Percentiles rank a stretch among this genome's conserved stretches.
phyloP scores from a whole-genome alignment of 2,113 vertebrate genomes.

The Archilochus colubris region DNA sequence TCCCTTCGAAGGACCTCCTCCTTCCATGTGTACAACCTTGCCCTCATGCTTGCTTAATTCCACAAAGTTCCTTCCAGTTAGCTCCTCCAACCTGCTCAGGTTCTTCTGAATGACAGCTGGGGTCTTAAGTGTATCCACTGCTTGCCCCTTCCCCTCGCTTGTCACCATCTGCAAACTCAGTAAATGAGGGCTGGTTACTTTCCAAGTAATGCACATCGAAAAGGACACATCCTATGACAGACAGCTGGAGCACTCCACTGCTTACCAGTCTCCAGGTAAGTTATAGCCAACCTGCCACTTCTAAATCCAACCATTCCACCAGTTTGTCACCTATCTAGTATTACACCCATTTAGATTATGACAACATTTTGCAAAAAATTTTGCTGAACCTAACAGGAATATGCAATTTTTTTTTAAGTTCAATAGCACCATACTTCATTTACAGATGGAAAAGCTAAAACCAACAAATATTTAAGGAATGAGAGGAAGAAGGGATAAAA shows the following conservation, averaged over 20 bases:
- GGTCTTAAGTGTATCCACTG: neutral
- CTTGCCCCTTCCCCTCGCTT: neutral
- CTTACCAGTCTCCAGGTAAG: neutral
- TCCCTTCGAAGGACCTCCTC: neutral
- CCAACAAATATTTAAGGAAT: neutral
- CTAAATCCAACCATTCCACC: neutral
- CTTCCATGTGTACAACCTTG: neutral
- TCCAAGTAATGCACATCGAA: neutral
- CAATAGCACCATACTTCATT: neutral
- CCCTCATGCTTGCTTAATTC: neutral
- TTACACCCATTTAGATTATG: neutral
- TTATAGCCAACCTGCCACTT: neutral
- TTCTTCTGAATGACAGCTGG: neutral
- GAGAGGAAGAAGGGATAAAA: neutral
- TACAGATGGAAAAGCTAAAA: neutral
- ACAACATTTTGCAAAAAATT: neutral
- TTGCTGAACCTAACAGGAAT: neutral
- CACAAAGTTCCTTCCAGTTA: neutral
- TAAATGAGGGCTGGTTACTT: neutral
- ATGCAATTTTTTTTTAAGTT: neutral
- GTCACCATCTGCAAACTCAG: neutral
- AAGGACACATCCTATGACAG: rapidly evolving
- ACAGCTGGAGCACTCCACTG: neutral
- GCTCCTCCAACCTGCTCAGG: neutral
- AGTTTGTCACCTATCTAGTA: neutral